Conservation (phyloP, 2,888 invertebrate genomes). For the Rhagonycha fulva region DNA sequence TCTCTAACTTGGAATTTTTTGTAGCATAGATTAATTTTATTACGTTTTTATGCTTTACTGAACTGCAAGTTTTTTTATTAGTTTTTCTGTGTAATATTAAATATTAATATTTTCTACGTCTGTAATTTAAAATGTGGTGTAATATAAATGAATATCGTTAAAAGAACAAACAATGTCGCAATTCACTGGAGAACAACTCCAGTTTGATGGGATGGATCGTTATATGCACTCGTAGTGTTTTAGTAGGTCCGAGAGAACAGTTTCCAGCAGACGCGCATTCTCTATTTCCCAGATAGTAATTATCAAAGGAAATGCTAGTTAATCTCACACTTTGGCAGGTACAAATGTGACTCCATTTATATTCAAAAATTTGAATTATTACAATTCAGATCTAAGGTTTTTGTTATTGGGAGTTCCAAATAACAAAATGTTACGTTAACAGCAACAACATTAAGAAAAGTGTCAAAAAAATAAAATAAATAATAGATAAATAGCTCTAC, state of each 20-base stretch:
- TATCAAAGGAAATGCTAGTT: conserved; percentile 3
- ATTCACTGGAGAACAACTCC: conserved; percentile 28
- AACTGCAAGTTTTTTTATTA: too few relatives aligned
- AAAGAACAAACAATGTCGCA: conserved; percentile 36
- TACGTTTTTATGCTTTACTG: too few relatives aligned
- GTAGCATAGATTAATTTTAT: too few relatives aligned
- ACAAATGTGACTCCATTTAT: neutral
- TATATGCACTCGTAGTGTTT: conserved; percentile 31
- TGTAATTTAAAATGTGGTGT: neutral
- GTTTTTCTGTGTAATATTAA: too few relatives aligned
- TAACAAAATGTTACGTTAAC: neutral
- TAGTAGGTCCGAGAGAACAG: conserved; percentile 16
- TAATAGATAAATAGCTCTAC: neutral
- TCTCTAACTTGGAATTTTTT: too few relatives aligned
- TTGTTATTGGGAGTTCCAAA: neutral
- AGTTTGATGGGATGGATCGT: conserved; percentile 35
- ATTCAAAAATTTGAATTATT: neutral
- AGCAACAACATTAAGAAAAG: neutral
- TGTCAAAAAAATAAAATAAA: neutral
- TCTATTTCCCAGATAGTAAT: conserved; percentile 9
- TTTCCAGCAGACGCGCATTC: conserved; percentile 10
- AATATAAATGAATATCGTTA: conserved; percentile 7
- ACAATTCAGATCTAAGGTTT: neutral
- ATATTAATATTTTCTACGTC: neutral
- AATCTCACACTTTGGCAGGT: neutral